Evolutionary conservation across 1,140 invertebrate genomes (phyloP).

Genomic region (Heliconius melpomene): DNA sequence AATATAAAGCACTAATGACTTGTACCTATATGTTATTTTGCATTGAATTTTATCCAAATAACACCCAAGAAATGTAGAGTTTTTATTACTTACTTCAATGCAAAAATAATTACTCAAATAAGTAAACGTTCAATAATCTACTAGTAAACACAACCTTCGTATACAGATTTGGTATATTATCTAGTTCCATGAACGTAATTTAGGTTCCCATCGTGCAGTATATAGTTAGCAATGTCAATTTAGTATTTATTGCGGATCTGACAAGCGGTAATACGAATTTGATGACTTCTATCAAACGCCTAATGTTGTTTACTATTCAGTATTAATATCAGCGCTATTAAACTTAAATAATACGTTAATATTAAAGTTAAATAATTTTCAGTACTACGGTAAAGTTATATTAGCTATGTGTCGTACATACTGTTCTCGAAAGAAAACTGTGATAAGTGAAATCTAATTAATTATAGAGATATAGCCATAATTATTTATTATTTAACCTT

Average conservation of each 20-base stretch:
- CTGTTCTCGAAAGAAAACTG: background rate
- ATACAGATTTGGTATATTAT: background rate
- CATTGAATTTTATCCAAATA: no score
- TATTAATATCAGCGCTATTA: constrained; percentile 7
- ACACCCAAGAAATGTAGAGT: no score
- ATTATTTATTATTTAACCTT: background rate
- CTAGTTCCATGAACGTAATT: constrained; percentile 22
- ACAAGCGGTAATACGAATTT: constrained; percentile 48
- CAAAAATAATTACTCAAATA: background rate
- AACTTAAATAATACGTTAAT: background rate
- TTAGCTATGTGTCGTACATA: background rate
- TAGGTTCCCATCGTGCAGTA: constrained; percentile 24
- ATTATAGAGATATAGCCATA: background rate
- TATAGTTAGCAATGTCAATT: constrained; percentile 32
- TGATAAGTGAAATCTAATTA: background rate
- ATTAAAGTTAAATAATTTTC: constrained; percentile 7
- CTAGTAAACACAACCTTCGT: background rate
- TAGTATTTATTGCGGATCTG: constrained; percentile 14
- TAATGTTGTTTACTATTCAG: constrained; percentile 19
- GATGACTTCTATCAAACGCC: constrained; percentile 42
- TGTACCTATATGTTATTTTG: no score
- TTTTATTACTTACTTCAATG: background rate
- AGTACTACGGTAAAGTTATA: constrained; percentile 1
- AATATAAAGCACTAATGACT: no score
- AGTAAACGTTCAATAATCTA: background rate